These are phyloP conservation scores for Aix galericulata DNA, from an alignment of 2,113 vertebrate genomes.

Conservation along the genomic window DNA sequence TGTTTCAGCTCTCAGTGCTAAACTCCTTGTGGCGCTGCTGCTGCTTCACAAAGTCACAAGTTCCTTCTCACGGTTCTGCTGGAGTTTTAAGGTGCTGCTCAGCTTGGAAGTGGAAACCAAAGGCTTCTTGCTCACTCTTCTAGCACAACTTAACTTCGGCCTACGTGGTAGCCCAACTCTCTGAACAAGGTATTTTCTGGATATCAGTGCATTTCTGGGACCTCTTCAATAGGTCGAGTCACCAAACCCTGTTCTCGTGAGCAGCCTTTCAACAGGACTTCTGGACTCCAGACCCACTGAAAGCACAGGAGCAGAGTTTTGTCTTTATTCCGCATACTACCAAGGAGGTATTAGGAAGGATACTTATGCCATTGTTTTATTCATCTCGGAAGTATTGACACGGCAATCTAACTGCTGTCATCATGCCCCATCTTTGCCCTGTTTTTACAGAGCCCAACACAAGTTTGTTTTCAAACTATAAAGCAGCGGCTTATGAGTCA, in stretches of 20 bases:
- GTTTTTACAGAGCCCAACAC: background rate
- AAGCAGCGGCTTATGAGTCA: background rate
- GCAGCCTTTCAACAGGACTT: no score
- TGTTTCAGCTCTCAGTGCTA: background rate
- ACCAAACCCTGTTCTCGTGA: no score
- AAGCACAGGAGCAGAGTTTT: no score
- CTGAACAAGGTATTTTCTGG: background rate
- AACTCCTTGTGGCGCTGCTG: background rate
- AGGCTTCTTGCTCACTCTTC: background rate
- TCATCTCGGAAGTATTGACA: background rate
- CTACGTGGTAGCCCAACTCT: background rate
- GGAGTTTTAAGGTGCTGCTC: background rate
- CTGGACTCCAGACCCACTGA: no score
- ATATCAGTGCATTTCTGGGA: background rate
- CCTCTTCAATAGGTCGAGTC: no score
- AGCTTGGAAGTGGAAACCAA: background rate
- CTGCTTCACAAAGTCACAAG: background rate
- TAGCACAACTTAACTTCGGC: background rate
- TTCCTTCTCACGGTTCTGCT: background rate
- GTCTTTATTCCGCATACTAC: no score
- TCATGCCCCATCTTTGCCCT: background rate
- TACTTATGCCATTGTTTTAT: background rate
- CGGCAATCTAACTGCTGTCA: background rate
- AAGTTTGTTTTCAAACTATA: background rate
- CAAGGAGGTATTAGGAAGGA: fast-evolving